Conservation (phyloP, 53 echinoderm and acorn worm species). For the Arbacia lixula region DNA sequence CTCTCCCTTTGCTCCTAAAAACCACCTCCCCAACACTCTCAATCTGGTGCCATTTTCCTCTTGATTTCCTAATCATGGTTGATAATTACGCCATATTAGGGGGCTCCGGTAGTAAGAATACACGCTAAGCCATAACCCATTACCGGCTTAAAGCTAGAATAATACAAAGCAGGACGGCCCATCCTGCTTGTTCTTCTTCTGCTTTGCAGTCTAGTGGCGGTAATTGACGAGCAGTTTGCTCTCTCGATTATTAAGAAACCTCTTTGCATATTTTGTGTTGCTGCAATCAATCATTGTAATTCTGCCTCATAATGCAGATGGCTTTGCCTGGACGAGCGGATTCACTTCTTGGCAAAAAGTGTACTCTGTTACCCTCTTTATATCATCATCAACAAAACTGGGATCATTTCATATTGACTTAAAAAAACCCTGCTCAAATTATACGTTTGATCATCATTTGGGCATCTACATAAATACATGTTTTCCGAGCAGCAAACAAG, state of each 20-base stretch:
- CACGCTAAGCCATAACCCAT: slow-evolving; percentile 30
- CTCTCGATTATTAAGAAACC: background rate
- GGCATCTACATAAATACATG: no score
- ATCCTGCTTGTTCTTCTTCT: background rate
- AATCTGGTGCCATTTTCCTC: no score
- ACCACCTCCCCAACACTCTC: no score
- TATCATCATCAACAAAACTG: no score
- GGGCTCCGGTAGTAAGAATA: background rate
- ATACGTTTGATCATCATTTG: no score
- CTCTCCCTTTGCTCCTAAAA: no score
- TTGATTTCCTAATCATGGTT: slow-evolving; percentile 10
- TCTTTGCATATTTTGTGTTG: background rate
- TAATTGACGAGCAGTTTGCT: slow-evolving; percentile 56
- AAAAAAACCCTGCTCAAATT: no score
- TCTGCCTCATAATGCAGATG: slow-evolving; percentile 1
- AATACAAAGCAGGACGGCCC: slow-evolving; percentile 10
- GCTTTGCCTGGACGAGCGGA: no score
- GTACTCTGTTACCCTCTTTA: no score
- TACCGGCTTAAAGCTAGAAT: slow-evolving; percentile 41
- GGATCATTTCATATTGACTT: no score
- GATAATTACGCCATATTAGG: slow-evolving; percentile 28
- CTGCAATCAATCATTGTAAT: slow-evolving; percentile 39
- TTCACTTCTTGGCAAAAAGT: no score
- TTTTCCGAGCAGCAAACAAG: no score
- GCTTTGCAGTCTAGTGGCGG: background rate